A percentile compares a stretch with the other conserved stretches of the same genome.
Conservation (phyloP, 1,140 invertebrate species). For the Nomia melanderi region DNA sequence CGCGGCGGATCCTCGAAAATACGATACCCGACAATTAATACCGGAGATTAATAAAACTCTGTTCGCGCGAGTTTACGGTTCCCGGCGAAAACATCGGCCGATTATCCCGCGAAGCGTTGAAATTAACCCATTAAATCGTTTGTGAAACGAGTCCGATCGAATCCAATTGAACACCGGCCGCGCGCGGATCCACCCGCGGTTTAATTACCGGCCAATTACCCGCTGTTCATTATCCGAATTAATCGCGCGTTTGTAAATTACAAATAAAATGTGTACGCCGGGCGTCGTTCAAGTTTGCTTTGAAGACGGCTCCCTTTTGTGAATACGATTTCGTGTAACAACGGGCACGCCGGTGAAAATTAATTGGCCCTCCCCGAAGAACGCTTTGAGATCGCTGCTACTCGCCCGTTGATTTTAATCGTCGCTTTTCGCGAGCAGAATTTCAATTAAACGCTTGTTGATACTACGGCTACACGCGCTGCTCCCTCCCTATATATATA, state of each 20-base stretch:
- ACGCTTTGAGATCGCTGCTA: neutral
- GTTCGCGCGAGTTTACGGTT: neutral
- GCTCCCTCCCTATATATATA: no score
- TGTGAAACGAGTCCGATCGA: slow-evolving; percentile 51
- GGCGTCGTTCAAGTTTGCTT: neutral
- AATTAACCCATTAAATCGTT: slow-evolving; percentile 54
- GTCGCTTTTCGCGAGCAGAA: neutral
- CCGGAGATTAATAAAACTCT: slow-evolving; percentile 36
- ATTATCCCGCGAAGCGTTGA: neutral
- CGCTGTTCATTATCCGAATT: slow-evolving; percentile 56
- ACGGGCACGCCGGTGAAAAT: neutral
- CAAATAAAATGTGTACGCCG: slow-evolving; percentile 12
- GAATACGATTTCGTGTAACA: neutral
- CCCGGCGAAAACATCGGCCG: neutral
- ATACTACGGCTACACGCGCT: no score
- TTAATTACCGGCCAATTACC: slow-evolving; percentile 57
- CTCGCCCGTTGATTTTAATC: slow-evolving; percentile 10
- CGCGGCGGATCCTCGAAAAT: neutral
- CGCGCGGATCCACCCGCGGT: slow-evolving; percentile 7
- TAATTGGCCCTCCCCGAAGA: slow-evolving; percentile 8
- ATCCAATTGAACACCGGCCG: slow-evolving; percentile 42
- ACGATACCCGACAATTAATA: slow-evolving; percentile 39
- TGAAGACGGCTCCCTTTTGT: no score
- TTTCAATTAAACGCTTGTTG: slow-evolving; percentile 15
- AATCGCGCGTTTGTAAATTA: slow-evolving; percentile 43